Base-by-base conservation (phyloP, 92 coral and sea anemone species). In the Epizoanthus fatuus region DNA sequence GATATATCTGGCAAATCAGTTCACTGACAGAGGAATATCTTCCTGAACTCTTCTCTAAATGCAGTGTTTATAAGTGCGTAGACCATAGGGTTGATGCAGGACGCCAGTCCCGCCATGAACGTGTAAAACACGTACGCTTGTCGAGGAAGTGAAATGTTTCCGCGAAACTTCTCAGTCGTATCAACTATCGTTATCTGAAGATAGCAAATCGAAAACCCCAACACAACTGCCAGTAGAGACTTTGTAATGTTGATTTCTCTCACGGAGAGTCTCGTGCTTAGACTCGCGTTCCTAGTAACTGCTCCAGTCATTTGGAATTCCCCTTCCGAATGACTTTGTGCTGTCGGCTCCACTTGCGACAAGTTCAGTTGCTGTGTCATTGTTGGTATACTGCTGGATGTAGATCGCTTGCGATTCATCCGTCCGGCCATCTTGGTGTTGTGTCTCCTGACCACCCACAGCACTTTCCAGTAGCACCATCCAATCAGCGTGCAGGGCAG, bases 381-480 rank as follows among this genome's bases (percentile, higher is more conserved):
- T 52, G 79, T 54, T 74, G 44, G 79, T 8, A 51, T 10, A 74
- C 58, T 74, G 64, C 47, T 32, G 14, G 45, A 0, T 40, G 63
- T 13, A 6, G 63, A 35, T 12, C 14, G 62, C 10, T 13, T 19
- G 44, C 58, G 58, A 45, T 22, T 74, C 10, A 14, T 51, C 16
- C 29, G 35, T 16, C 49, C 56, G 13, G 79, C 47, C 79, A 74
- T 86, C 67, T 76, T 77, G 10, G 69, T 22, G 53, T 92, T 92
- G 56, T 91, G 94, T 12, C 85, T 52, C n/a, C 96, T 56, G 47
- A 93, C 91, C 7, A 81, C 90, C 38, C 72, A 56, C 35, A 93
- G 74, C 22, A 90, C 88, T 57, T 91, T 88, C 84, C 75, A 93
- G 54, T 93, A 93, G 38, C 93, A 93, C 63, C 92, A n/a, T 40